phyloP scores from a whole-genome alignment of 2,797 vertebrate species.

The Poecilia picta region DNA sequence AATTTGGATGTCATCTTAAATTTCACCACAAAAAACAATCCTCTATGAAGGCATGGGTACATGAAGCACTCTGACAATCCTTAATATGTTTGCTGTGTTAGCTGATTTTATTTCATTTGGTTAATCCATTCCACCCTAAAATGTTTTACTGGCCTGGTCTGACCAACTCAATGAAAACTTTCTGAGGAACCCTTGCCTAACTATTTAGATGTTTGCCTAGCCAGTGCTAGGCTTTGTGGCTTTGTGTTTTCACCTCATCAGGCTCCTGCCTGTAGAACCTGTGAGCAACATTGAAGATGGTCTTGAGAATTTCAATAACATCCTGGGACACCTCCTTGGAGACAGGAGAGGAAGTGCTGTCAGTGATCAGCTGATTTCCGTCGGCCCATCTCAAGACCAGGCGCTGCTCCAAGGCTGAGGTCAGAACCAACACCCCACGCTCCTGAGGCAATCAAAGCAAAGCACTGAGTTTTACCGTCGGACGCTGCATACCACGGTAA shows the following conservation, averaged over 20 bases:
- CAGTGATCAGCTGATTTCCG: constrained; percentile 58
- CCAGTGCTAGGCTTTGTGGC: background rate
- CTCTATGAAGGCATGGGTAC: background rate
- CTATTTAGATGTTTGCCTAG: background rate
- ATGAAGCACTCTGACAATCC: background rate
- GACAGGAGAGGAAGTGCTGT: constrained; percentile 48
- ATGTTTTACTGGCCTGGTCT: too few species aligned
- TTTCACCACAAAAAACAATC: background rate
- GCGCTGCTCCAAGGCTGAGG: constrained; percentile 69
- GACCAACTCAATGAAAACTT: too few species aligned
- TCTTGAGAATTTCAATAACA: constrained; percentile 78
- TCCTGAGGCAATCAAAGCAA: constrained; percentile 46
- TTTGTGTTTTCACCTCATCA: constrained; percentile 68
- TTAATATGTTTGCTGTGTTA: background rate
- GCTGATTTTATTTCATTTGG: background rate
- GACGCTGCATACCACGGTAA: background rate
- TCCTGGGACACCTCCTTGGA: constrained; percentile 67
- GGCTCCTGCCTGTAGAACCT: constrained; percentile 68
- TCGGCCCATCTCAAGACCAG: constrained; percentile 68
- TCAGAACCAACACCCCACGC: constrained; percentile 72
- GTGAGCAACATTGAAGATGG: constrained; percentile 79
- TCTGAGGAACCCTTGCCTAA: background rate
- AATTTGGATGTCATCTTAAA: background rate
- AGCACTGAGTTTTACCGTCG: background rate
- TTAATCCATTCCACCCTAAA: too few species aligned